phyloP scores from a whole-genome alignment of 2,797 vertebrate genomes.

The Thaleichthys pacificus region DNA sequence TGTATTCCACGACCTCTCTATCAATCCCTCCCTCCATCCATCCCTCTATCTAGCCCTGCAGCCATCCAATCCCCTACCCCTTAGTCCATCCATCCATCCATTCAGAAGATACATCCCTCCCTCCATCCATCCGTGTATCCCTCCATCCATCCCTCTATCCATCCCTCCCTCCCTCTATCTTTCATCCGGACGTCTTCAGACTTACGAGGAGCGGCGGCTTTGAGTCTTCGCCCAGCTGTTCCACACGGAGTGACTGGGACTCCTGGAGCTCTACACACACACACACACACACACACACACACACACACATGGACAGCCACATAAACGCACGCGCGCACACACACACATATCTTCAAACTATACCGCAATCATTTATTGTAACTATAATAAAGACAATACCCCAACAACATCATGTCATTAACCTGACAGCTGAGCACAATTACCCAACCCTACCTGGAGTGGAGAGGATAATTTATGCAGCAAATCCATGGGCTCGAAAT shows the following conservation, averaged over 20 bases:
- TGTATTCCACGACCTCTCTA: not conserved
- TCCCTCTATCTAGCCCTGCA: not conserved
- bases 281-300: slow-evolving; percentile 3
- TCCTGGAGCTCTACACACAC: slow-evolving; percentile 64
- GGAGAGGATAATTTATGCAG: slow-evolving; percentile 69
- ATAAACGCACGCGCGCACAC: too few species aligned
- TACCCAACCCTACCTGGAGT: slow-evolving; percentile 76
- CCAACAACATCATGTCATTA: not conserved
- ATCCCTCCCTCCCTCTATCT: not conserved
- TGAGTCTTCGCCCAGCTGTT: slow-evolving; percentile 68
- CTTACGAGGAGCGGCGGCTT: slow-evolving; percentile 80
- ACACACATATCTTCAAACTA: too few species aligned
- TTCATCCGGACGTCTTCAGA: slow-evolving; percentile 31
- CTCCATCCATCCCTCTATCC: not conserved
- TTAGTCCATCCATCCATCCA: too few species aligned
- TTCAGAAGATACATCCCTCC: not conserved
- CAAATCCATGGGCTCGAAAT: slow-evolving; percentile 74
- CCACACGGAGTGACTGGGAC: slow-evolving; percentile 66
- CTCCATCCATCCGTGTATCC: not conserved
- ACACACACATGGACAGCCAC: not conserved
- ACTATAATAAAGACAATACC: too few species aligned
- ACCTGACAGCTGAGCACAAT: not conserved
- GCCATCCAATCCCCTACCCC: not conserved
- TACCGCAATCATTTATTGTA: too few species aligned
- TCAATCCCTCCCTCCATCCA: not conserved